Base-by-base conservation (phyloP, 2,888 invertebrate genomes). In the Epistrophella euchroma region DNA sequence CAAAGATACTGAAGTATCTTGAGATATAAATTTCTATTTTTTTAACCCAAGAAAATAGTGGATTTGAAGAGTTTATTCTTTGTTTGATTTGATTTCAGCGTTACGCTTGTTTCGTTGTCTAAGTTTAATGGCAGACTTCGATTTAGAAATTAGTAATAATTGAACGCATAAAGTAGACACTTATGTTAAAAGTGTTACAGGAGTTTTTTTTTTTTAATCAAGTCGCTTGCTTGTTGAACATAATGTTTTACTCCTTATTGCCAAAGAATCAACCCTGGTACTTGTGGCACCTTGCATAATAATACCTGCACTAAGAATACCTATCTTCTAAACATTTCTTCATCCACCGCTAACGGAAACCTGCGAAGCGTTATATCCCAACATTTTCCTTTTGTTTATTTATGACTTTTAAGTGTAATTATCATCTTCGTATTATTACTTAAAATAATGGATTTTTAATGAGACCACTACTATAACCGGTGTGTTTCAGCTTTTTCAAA, bases 371-470 rank as follows among this genome's bases (percentile, higher is more conserved):
- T 70, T 76, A 28, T 76, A 28, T 32, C 32, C 40, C 64, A 45
- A 73, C 64, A 55, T 74, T 72, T 40, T 52, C 66, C 17, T 35
- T 35, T 58, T 64, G 52, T 79, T 79, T 75, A 84, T 79, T 84
- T 84, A 78, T 66, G 84, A 71, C 56, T 79, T 75, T 75, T 75
- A 71, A 84, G 75, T 75, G 70, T 79, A 79, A 79, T 84, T 84
- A 84, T 85, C 75, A 72, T 76, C 66, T 72, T 76, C 52, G 71
- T 60, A 80, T 85, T 85, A 80, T 85, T 80, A 84, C 84, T 84
- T 79, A 76, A 85, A 85, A 85, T 85, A 85, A 85, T 85, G 80
- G 64, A 75, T 76, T 85, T 80, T 76, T 80, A 80, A 85, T 85
- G 84, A 80, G 84, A 85, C 84, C 79, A 55, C 71, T 68, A 68